A percentile compares a stretch with the other conserved stretches of the same genome.
phyloP scores from a whole-genome alignment of 2,888 invertebrate genomes.

The Cecidostiba fungosa region DNA sequence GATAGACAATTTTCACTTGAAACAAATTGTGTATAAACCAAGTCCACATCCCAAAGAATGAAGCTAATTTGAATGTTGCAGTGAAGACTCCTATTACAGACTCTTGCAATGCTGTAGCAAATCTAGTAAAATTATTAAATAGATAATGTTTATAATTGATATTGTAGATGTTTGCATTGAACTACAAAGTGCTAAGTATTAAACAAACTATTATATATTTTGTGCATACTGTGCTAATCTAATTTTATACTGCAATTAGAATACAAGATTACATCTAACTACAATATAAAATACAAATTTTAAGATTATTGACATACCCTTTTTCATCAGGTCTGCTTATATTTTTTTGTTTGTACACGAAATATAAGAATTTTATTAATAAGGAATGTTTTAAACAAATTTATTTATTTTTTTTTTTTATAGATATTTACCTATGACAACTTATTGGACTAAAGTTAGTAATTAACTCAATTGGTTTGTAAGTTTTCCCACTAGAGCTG shows the following conservation, averaged over 20 bases:
- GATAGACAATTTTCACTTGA: slow-evolving; percentile 95
- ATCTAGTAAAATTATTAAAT: slow-evolving; percentile 80
- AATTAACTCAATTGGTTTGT: slow-evolving; percentile 95
- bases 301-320: slow-evolving; percentile 69
- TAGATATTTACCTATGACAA: slow-evolving; percentile 81
- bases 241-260: slow-evolving; percentile 50
- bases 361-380: slow-evolving; percentile 53
- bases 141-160: slow-evolving; percentile 45
- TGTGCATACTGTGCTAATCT: slow-evolving; percentile 19
- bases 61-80: slow-evolving; percentile 97
- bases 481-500: slow-evolving; percentile 91
- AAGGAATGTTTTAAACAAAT: slow-evolving; percentile 19
- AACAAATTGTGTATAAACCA: slow-evolving; percentile 98
- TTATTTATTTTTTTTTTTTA: slow-evolving; percentile 4
- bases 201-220: not conserved
- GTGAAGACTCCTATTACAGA: slow-evolving; percentile 97
- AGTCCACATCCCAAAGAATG: slow-evolving; percentile 98
- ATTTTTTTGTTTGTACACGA: slow-evolving; percentile 56
- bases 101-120: slow-evolving; percentile 91
- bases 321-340: slow-evolving; percentile 69
- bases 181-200: slow-evolving; percentile 7
- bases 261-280: slow-evolving; percentile 51
- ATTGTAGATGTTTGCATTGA: not conserved
- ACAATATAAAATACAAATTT: slow-evolving; percentile 42
- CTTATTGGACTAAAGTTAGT: slow-evolving; percentile 90